Evolutionary conservation across 2,797 vertebrate genomes (phyloP).

Genomic region (Dryobates pubescens): DNA sequence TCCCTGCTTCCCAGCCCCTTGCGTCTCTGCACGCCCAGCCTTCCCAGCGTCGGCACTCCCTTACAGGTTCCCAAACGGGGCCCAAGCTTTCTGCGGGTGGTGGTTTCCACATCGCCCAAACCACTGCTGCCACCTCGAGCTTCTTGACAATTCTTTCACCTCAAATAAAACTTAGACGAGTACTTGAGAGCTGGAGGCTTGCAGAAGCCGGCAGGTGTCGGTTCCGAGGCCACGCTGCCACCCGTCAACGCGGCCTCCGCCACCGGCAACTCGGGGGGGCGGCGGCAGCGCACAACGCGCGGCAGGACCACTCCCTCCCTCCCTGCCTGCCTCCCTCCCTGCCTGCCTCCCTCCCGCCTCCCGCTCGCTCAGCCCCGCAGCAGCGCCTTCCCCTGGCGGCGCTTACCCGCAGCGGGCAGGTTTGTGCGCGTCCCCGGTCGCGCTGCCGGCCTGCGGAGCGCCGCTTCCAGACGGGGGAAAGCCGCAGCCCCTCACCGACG

Average conservation of each 20-base stretch:
- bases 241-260: not conserved
- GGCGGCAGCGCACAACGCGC: too few relatives aligned
- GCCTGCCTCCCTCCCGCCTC: too few relatives aligned
- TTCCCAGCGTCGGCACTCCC: rapidly evolving
- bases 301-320: too few relatives aligned
- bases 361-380: not conserved
- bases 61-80: not conserved
- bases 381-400: not conserved
- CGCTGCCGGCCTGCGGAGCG: not conserved
- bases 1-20: not conserved
- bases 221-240: not conserved
- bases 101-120: not conserved
- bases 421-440: not conserved
- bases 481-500: too few relatives aligned
- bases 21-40: too few relatives aligned
- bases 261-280: rapidly evolving
- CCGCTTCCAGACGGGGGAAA: not conserved
- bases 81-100: not conserved
- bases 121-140: not conserved
- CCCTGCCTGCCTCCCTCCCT: too few relatives aligned
- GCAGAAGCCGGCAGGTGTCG: not conserved
- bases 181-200: not conserved
- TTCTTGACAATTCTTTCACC: not conserved
- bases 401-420: too few relatives aligned
- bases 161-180: not conserved